phyloP scores from a whole-genome alignment of 2,113 vertebrate genomes.

The Malurus elegans region DNA sequence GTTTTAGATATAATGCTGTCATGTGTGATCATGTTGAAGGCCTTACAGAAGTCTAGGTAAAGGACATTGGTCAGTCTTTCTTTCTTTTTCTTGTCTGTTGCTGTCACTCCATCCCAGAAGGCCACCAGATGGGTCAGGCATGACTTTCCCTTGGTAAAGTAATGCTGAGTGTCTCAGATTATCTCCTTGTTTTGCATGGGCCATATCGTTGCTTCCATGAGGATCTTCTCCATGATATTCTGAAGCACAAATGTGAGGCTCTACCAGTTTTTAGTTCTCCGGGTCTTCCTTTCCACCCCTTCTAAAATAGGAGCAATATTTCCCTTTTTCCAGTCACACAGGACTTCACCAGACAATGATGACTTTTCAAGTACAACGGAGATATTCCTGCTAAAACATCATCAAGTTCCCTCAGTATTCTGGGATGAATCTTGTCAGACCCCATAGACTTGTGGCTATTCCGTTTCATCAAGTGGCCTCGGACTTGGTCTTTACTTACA shows the following conservation, averaged over 20 bases:
- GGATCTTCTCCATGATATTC: neutral
- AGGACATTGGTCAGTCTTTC: neutral
- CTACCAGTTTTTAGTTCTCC: neutral
- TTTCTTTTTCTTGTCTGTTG: neutral
- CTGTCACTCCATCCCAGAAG: neutral
- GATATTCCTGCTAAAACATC: neutral
- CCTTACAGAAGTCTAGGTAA: too few species aligned
- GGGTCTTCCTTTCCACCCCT: neutral
- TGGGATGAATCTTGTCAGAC: neutral
- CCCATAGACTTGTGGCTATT: neutral
- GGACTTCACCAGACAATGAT: neutral
- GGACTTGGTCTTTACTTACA: neutral
- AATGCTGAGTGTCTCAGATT: accelerated
- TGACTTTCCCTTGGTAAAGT: neutral
- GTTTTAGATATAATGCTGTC: neutral
- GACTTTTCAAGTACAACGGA: neutral
- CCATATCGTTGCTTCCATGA: neutral
- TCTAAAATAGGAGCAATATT: neutral
- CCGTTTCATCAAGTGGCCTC: neutral
- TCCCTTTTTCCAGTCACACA: neutral
- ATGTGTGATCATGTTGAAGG: neutral
- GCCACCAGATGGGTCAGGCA: neutral
- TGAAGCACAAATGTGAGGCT: neutral
- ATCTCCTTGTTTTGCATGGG: neutral
- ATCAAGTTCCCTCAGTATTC: neutral